Evolutionary conservation across 2,888 invertebrate species (phyloP), one percentile per base, ranked within the genome.

Genomic region (Nematopogon swammerdamellus): DNA sequence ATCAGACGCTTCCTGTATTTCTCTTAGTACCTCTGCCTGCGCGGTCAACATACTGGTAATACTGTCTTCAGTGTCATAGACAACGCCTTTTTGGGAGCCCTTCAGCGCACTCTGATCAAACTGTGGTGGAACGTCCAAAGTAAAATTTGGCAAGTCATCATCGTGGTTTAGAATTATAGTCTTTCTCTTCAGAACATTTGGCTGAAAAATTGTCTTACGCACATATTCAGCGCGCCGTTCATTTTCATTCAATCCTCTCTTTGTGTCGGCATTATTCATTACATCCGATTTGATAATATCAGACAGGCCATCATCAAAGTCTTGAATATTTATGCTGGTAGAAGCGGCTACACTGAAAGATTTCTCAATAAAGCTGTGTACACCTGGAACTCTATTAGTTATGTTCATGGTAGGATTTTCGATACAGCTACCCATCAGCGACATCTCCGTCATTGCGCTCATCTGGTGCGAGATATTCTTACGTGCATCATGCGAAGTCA

Each of bases 121-220:
- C 54, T 48, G 55, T 53, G 44, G 49, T 18, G 54, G 54, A 6
- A 54, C 48, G 43, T 60, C 58, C 30, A 60, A 59, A 6, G 60
- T 44, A 53, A 72, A 70, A 55, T 72, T 72, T 0, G 72, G 73
- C 18, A 72, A 58, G 55, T 72, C 73, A 55, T 73, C 71, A 45
- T 72, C 60, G 0, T 60, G 56, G 53, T 74, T 70, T 2, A 71
- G 50, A 19, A 68, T 60, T 48, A 69, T 70, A n/a, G 67, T 67
- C 59, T 70, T 72, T 19, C 68, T 62, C 46, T 64, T 60, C 2
- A 61, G 63, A 0, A 54, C 54, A n/a, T n/a, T n/a, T n/a, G n/a
- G n/a, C n/a, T n/a, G n/a, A n/a, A n/a, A n/a, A n/a, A n/a, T n/a
- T n/a, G n/a, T n/a, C n/a, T n/a, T n/a, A n/a, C n/a, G n/a, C n/a